A percentile compares a stretch with the other conserved stretches of the same genome.
These are phyloP conservation scores for Leucophenga montana DNA, from an alignment of 2,888 invertebrate genomes.

Conservation along the genomic window DNA sequence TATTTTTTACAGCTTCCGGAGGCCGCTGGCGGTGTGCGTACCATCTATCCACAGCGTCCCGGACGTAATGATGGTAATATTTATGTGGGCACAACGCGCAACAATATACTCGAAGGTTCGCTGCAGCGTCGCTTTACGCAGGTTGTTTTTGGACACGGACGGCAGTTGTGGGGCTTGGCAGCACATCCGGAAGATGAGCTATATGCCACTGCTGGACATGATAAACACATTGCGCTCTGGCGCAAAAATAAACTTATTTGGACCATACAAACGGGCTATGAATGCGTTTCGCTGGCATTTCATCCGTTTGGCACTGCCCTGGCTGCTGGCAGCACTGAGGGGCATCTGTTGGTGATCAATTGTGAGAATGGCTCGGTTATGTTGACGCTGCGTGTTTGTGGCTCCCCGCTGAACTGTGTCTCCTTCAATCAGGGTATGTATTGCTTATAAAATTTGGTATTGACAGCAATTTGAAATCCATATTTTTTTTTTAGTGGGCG, in stretches of 20 bases:
- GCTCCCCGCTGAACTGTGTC: constrained; percentile 89
- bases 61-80: constrained; percentile 92
- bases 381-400: constrained; percentile 88
- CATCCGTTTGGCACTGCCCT: constrained; percentile 91
- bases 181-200: constrained; percentile 93
- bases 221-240: constrained; percentile 93
- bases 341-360: constrained; percentile 88
- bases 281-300: constrained; percentile 89
- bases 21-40: constrained; percentile 89
- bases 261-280: constrained; percentile 90
- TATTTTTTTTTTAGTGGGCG: constrained; percentile 79
- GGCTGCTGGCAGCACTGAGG: constrained; percentile 91
- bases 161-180: constrained; percentile 89
- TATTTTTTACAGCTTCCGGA: constrained; percentile 81
- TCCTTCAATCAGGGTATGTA: constrained; percentile 87
- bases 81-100: constrained; percentile 91
- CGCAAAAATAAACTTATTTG: constrained; percentile 90
- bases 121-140: constrained; percentile 90
- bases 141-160: constrained; percentile 90
- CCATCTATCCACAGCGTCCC: constrained; percentile 90
- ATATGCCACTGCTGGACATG: constrained; percentile 93
- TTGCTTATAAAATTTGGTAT: neutral
- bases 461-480: neutral
- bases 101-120: constrained; percentile 92
- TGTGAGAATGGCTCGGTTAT: constrained; percentile 90